Conservation (phyloP, 1,140 invertebrate species). For the Papilio polyxenes region DNA sequence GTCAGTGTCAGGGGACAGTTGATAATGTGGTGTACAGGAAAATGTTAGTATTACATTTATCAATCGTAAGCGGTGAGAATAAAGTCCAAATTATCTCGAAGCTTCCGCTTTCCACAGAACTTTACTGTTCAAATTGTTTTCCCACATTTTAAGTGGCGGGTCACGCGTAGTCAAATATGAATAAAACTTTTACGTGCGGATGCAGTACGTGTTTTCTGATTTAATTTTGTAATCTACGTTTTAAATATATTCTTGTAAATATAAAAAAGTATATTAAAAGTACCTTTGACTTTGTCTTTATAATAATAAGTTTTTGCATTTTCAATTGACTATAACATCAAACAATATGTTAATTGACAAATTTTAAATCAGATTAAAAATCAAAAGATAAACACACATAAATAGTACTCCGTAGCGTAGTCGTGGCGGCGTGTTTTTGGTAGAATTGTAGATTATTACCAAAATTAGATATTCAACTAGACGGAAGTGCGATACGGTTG, state of each 20-base stretch:
- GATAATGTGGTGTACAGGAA: slow-evolving; percentile 43
- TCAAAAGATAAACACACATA: neutral
- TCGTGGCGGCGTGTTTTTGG: neutral
- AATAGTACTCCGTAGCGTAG: neutral
- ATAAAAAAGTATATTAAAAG: neutral
- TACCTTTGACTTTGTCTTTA: neutral
- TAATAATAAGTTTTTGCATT: neutral
- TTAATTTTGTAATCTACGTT: neutral
- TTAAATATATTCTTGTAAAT: neutral
- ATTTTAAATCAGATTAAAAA: neutral
- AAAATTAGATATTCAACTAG: slow-evolving; percentile 44
- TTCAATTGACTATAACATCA: neutral
- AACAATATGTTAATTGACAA: neutral
- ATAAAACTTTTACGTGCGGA: slow-evolving; percentile 36
- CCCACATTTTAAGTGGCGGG: slow-evolving; percentile 38
- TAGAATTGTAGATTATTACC: slow-evolving; percentile 30
- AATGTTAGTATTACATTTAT: slow-evolving; percentile 45
- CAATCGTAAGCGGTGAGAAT: slow-evolving; percentile 50
- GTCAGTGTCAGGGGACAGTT: slow-evolving; percentile 66
- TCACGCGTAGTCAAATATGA: slow-evolving; percentile 26
- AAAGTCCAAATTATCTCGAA: slow-evolving; percentile 48
- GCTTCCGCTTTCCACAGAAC: slow-evolving; percentile 38
- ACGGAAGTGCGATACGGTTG: slow-evolving; percentile 58
- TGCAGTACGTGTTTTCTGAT: neutral
- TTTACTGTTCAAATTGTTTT: slow-evolving; percentile 40